Evolutionary conservation across 2,113 vertebrate genomes (phyloP).

Genomic region (Calidris pugnax): DNA sequence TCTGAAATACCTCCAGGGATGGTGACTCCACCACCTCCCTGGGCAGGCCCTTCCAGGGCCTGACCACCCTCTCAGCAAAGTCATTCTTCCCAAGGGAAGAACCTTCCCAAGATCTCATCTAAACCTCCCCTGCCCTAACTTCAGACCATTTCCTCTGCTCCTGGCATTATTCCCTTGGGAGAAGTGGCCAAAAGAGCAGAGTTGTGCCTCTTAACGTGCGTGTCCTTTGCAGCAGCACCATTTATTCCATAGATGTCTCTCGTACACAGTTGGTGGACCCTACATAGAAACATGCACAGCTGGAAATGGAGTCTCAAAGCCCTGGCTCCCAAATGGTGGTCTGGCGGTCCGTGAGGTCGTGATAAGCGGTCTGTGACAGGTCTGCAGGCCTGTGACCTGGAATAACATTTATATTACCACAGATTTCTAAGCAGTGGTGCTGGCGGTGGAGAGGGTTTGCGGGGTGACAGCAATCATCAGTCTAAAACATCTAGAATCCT

Average conservation of each 20-base stretch:
- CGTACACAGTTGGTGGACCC: neutral
- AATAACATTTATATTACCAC: neutral
- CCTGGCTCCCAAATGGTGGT: neutral
- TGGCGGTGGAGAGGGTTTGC: neutral
- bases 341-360: fast-evolving
- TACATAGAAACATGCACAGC: neutral
- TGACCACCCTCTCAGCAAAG: too few species aligned
- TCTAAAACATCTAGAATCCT: neutral
- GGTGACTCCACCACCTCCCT: too few species aligned
- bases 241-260: neutral
- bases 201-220: neutral
- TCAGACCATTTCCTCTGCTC: too few species aligned
- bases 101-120: too few species aligned
- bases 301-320: neutral
- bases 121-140: too few species aligned
- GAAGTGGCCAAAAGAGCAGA: neutral
- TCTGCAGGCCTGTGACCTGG: neutral
- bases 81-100: too few species aligned
- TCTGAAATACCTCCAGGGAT: too few species aligned
- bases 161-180: too few species aligned
- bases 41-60: too few species aligned
- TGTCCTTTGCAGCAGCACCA: neutral
- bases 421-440: neutral
- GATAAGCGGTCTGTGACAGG: neutral
- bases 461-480: neutral